Evolutionary conservation across 2,113 vertebrate species (phyloP).

Genomic region (Sander vitreus): DNA sequence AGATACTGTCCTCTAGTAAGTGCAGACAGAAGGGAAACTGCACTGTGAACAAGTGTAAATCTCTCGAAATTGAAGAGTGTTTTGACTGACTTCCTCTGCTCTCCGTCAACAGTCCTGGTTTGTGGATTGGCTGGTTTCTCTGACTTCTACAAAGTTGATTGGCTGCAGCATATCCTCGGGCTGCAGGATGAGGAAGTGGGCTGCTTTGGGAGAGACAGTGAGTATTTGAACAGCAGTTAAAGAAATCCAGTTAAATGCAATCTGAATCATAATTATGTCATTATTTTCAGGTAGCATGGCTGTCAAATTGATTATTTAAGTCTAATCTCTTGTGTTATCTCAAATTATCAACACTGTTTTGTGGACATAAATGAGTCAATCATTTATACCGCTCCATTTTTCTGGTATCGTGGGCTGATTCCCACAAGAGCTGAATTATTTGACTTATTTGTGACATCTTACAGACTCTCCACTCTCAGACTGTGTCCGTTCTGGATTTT

Average conservation of each 20-base stretch:
- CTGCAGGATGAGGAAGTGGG: slow-evolving; percentile 85
- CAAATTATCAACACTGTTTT: not conserved
- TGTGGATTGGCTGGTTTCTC: slow-evolving; percentile 88
- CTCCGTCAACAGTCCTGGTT: slow-evolving; percentile 83
- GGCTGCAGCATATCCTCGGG: slow-evolving; percentile 86
- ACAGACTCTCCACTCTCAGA: no score
- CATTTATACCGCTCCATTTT: no score
- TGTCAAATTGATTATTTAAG: not conserved
- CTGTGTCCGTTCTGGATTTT: not conserved
- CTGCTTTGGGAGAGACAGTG: slow-evolving; percentile 87
- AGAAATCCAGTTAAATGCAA: not conserved
- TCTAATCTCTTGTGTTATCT: not conserved
- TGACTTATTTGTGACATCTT: not conserved
- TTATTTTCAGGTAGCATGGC: not conserved
- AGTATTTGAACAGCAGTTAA: slow-evolving; percentile 49
- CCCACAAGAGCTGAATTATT: not conserved
- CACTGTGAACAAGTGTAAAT: not conserved
- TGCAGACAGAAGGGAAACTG: not conserved
- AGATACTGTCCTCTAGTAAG: not conserved
- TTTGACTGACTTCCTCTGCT: not conserved
- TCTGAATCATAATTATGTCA: no score
- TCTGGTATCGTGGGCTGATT: not conserved
- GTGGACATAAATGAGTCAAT: not conserved
- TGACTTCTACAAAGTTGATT: slow-evolving; percentile 86
- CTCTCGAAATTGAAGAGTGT: not conserved